Base-by-base conservation (phyloP, 92 coral and sea anemone genomes). In the Zoanthus sansibaricus region DNA sequence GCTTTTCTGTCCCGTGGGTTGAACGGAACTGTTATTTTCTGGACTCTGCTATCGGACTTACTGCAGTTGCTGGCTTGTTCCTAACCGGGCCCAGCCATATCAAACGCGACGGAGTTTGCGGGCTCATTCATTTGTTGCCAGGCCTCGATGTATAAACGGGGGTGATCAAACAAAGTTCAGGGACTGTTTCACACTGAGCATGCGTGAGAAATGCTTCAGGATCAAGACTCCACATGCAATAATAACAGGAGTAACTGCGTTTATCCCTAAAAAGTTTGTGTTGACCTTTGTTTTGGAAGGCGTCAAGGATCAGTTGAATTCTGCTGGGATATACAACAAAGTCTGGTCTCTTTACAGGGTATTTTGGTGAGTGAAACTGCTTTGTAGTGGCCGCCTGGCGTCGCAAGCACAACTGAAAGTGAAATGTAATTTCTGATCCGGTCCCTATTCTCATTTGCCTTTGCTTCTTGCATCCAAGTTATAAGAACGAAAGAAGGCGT, bases 161-260 rank as follows among this genome's bases (percentile, higher is more conserved):
- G 85, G 85, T n/a, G 85, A 45, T 80, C 85, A 30, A n/a, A 75
- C 59, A 48, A 80, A 59, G 73, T 47, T 70, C 85, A 80, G 85
- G 85, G 85, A 80, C 75, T 66, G 61, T 64, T 37, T 25, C 14
- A 0, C 44, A 75, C 30, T 78, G 94, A 91, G 91, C 94, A 91
- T 83, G 94, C 88, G 89, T 58, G 12, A 6, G 76, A 71, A 74
- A 61, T 46, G 78, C 62, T 80, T 66, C 75, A 66, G 82, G 78
- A 30, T 8, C 79, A 17, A 62, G 7, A 87, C 87, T 89, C 94
- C 94, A 91, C 94, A 91, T 91, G 94, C 94, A 91, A 91, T 68
- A 91, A 91, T 87, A 91, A 80, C 75, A 80, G 85, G 58, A 20
- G 85, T 18, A 66, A 64, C 73, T 20, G 85, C 47, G 59, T 80